phyloP scores from a whole-genome alignment of 2,888 invertebrate species.

The Lissocephala sabroskyi region DNA sequence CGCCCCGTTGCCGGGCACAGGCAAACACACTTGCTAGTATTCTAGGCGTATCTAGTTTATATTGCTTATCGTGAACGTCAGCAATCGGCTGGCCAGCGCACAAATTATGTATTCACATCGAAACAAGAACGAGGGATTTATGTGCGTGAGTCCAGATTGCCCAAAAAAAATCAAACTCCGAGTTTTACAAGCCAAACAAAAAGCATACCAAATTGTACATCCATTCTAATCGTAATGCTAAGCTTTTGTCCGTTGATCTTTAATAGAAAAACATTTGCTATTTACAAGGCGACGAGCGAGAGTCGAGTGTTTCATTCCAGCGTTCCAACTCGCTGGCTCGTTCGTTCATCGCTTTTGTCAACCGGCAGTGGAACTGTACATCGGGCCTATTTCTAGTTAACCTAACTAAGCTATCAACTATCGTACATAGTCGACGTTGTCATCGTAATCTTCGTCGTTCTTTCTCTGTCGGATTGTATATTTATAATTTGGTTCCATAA shows the following conservation, averaged over 20 bases:
- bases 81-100: slow-evolving; percentile 47
- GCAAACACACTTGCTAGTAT: too few relatives aligned
- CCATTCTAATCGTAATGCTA: neutral
- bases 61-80: slow-evolving; percentile 71
- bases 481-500: slow-evolving; percentile 25
- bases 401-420: slow-evolving; percentile 7
- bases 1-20: too few relatives aligned
- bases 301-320: neutral
- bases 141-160: slow-evolving; percentile 33
- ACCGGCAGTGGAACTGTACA: neutral
- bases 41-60: slow-evolving; percentile 31
- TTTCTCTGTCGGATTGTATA: neutral
- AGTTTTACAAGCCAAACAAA: neutral
- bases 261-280: too few relatives aligned
- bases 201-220: neutral
- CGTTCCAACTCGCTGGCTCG: too few relatives aligned
- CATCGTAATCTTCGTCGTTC: neutral
- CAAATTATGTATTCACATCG: slow-evolving; percentile 51
- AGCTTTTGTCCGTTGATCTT: too few relatives aligned
- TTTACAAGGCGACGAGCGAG: too few relatives aligned
- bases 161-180: slow-evolving; percentile 14
- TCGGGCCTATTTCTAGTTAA: neutral
- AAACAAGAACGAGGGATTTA: slow-evolving; percentile 27
- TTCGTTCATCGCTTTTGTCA: neutral
- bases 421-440: slow-evolving; percentile 11